Evolutionary conservation across 2,888 invertebrate species (phyloP).

Genomic region (Drosophila mulleri): DNA sequence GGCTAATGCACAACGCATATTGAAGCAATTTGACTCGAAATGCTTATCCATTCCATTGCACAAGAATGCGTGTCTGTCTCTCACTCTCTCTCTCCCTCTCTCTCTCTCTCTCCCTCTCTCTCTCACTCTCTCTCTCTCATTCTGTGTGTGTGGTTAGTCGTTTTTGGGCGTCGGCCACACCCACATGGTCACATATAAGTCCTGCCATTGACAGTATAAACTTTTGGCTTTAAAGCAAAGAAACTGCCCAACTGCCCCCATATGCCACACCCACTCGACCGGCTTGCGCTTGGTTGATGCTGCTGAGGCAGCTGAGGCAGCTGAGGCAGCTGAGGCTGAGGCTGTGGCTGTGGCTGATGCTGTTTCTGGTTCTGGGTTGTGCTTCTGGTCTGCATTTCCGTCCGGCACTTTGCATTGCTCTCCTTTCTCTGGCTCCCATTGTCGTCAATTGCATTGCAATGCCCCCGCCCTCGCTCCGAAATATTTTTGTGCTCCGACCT

Average conservation of each 20-base stretch:
- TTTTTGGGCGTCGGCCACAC: slow-evolving; percentile 4
- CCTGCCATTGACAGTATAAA: slow-evolving; percentile 59
- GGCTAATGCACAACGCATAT: slow-evolving; percentile 76
- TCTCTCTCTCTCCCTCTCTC: neutral
- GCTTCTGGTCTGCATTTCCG: slow-evolving; percentile 67
- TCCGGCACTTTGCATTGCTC: slow-evolving; percentile 62
- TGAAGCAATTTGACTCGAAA: slow-evolving; percentile 71
- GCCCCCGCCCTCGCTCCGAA: slow-evolving; percentile 14
- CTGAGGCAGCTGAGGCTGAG: too few relatives aligned
- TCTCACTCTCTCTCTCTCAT: neutral
- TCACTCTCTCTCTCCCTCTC: neutral
- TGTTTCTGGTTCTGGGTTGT: slow-evolving; percentile 19
- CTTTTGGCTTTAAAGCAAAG: slow-evolving; percentile 56
- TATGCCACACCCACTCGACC: neutral
- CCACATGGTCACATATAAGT: slow-evolving; percentile 31
- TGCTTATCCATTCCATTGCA: slow-evolving; percentile 69
- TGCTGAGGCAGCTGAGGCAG: too few relatives aligned
- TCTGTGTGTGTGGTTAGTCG: slow-evolving; percentile 19
- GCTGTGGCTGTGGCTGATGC: neutral
- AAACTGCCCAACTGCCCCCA: slow-evolving; percentile 49
- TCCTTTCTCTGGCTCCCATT: slow-evolving; percentile 53
- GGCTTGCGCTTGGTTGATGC: neutral
- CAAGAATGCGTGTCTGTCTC: slow-evolving; percentile 43
- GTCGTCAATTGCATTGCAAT: slow-evolving; percentile 70
- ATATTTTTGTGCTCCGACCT: slow-evolving; percentile 1